Conservation (phyloP, 2,113 vertebrate genomes). For the Scomber colias region DNA sequence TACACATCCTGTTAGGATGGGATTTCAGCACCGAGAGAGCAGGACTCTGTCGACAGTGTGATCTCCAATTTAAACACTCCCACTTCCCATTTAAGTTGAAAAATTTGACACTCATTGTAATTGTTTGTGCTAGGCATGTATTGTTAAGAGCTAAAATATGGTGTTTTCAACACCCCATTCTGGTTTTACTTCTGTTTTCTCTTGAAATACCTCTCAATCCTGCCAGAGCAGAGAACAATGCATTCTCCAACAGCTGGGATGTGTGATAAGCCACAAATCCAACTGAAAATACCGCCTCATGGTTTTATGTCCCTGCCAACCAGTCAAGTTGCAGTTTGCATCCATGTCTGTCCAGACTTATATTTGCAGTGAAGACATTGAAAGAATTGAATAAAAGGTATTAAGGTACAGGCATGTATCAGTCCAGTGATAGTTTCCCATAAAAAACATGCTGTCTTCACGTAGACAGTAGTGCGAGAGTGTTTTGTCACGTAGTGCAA, state of each 20-base stretch:
- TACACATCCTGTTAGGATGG: conserved; percentile 32
- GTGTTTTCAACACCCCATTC: conserved; percentile 13
- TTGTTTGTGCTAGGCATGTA: not conserved
- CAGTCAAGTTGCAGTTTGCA: too few species aligned
- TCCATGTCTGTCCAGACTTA: too few species aligned
- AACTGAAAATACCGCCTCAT: too few species aligned
- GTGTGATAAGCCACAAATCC: conserved; percentile 55
- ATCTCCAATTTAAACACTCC: not conserved
- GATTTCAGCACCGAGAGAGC: not conserved
- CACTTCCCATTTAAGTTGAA: not conserved
- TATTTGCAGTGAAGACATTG: too few species aligned
- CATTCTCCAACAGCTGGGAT: conserved; percentile 45
- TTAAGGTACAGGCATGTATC: too few species aligned
- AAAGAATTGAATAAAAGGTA: too few species aligned
- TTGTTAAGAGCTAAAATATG: conserved; percentile 14
- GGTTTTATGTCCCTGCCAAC: too few species aligned
- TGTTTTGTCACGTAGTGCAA: too few species aligned
- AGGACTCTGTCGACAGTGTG: not conserved
- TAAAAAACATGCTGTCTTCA: too few species aligned
- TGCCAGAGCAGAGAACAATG: conserved; percentile 42
- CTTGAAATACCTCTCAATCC: conserved; percentile 41
- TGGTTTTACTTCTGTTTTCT: conserved; percentile 27
- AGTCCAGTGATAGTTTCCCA: too few species aligned
- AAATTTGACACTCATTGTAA: not conserved
- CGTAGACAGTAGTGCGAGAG: too few species aligned